phyloP scores from a whole-genome alignment of 2,797 vertebrate species.

The Thalassophryne amazonica region DNA sequence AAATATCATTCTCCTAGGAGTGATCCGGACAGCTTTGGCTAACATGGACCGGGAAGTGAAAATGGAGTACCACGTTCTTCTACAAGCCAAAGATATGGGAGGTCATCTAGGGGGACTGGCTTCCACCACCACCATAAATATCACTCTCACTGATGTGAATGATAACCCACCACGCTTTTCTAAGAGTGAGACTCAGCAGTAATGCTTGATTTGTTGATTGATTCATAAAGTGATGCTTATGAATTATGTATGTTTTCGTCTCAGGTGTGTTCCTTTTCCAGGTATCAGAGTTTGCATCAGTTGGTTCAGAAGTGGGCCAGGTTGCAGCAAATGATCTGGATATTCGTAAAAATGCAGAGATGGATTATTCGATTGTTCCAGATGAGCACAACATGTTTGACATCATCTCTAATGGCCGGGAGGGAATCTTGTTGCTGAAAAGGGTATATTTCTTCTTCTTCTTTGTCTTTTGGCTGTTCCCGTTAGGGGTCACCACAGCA shows the following conservation, averaged over 20 bases:
- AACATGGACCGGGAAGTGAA: constrained; percentile 97
- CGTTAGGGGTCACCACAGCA: too few species aligned
- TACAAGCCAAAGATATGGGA: constrained; percentile 96
- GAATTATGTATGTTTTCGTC: not conserved
- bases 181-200: constrained; percentile 78
- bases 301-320: constrained; percentile 85
- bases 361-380: constrained; percentile 88
- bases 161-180: constrained; percentile 95
- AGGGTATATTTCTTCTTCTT: constrained; percentile 82
- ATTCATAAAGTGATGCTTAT: not conserved
- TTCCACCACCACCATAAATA: constrained; percentile 88
- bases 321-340: constrained; percentile 90
- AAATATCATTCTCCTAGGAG: constrained; percentile 65
- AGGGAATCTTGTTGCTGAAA: constrained; percentile 87
- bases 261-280: constrained; percentile 49
- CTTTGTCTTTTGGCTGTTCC: too few species aligned
- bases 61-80: constrained; percentile 90
- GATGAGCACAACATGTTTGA: constrained; percentile 90
- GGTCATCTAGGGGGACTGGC: constrained; percentile 93
- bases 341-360: constrained; percentile 85
- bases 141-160: constrained; percentile 91
- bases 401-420: constrained; percentile 83
- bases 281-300: constrained; percentile 76
- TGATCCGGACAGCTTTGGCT: constrained; percentile 90
- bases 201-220: not conserved